Evolutionary conservation across 1,140 invertebrate species (phyloP), one percentile per base, ranked within the genome.

Genomic region (Polypedilum pembai): DNA sequence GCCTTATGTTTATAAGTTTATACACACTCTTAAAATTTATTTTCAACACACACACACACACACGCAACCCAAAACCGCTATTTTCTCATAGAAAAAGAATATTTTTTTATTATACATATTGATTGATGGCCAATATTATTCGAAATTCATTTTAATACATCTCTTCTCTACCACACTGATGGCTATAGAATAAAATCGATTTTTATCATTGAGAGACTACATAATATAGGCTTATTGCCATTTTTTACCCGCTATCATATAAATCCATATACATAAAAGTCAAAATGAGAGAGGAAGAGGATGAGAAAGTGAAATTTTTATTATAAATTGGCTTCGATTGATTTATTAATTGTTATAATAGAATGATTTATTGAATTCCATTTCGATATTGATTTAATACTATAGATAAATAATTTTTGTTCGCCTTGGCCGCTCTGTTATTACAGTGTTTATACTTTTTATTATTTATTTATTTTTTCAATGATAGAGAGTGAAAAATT

Each of bases 281-380:
- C 10, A 56, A 56, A 56, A 56, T 56, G 45, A 56, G 41, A 10
- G 41, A 45, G 41, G n/a, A n/a, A n/a, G n/a, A n/a, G 24, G 45
- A 56, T 56, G 45, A 56, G 12, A 56, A 56, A 56, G 24, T 33
- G n/a, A 56, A 56, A 56, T 56, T 12, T 15, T 56, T 15, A 12
- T 15, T n/a, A 56, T 56, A 56, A 56, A 56, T 56, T 56, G 45
- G 45, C 45, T 56, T n/a, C 45, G 45, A 56, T 56, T 56, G 45
- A 56, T 56, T 56, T 56, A 56, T 56, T 56, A 56, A 56, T 56
- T 56, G 45, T 15, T 56, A 56, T 56, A 56, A 56, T 56, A 56
- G 45, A 56, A 56, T 56, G 45, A 56, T 56, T 56, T 56, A 56
- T 56, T 56, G 45, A 56, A 56, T 56, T 56, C 45, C 45, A 56